phyloP scores from a whole-genome alignment of 2,888 invertebrate species.

The Tyria jacobaeae region DNA sequence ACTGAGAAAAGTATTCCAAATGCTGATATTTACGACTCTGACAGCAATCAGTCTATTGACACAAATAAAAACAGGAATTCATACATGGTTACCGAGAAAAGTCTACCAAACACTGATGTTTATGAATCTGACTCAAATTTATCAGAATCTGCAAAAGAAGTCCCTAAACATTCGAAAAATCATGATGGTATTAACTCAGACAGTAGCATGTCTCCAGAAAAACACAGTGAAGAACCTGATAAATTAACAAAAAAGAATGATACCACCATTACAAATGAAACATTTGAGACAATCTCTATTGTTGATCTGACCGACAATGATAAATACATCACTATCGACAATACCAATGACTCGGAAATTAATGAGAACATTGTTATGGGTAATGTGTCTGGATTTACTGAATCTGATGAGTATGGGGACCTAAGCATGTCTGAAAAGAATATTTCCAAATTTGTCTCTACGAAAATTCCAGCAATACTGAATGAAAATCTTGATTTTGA shows the following conservation, averaged over 20 bases:
- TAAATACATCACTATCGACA: conserved; percentile 44
- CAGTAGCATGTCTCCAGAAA: conserved; percentile 45
- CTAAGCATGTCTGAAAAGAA: conserved; percentile 45
- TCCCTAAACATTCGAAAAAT: conserved; percentile 30
- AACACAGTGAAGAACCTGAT: conserved; percentile 29
- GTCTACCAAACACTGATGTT: conserved; percentile 80
- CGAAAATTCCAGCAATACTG: conserved; percentile 78
- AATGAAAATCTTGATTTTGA: conserved; percentile 80
- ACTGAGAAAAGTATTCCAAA: conserved; percentile 72
- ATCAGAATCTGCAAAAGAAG: conserved; percentile 60
- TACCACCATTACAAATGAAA: conserved; percentile 26
- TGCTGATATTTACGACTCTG: conserved; percentile 87
- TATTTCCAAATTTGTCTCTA: conserved; percentile 71
- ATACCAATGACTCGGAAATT: conserved; percentile 56
- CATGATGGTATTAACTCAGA: conserved; percentile 56
- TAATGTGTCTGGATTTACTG: conserved; percentile 74
- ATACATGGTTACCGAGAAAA: conserved; percentile 75
- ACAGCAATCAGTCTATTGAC: conserved; percentile 81
- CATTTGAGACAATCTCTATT: conserved; percentile 46
- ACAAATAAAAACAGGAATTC: conserved; percentile 58
- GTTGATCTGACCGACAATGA: conserved; percentile 71
- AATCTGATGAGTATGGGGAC: conserved; percentile 60
- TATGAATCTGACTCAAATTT: conserved; percentile 86
- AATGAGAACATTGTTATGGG: conserved; percentile 76
- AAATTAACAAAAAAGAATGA: conserved; percentile 44